A percentile compares a stretch with the other conserved stretches of the same genome.
Evolutionary conservation across 2,888 invertebrate species (phyloP).

Genomic region (Pheosia gnoma): DNA sequence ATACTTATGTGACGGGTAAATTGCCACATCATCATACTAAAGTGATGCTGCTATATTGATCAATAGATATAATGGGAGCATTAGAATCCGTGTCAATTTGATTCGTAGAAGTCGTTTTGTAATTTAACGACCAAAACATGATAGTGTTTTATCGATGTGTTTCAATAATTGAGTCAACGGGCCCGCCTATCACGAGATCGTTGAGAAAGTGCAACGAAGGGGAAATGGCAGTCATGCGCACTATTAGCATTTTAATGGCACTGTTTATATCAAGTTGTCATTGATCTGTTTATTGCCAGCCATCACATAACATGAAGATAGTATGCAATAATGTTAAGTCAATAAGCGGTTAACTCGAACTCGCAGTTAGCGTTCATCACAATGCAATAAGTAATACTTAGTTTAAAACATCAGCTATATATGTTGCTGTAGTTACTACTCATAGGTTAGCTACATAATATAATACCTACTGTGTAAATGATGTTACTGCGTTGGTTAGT

Average conservation of each 20-base stretch:
- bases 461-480: no score
- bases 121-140: not conserved
- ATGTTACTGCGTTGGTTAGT: no score
- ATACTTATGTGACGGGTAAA: no score
- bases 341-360: slow-evolving; percentile 10
- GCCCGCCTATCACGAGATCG: slow-evolving; percentile 8
- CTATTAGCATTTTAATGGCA: slow-evolving; percentile 28
- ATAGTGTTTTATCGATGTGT: slow-evolving; percentile 3
- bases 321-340: slow-evolving; percentile 15
- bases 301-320: slow-evolving; percentile 28
- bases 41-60: slow-evolving; percentile 5
- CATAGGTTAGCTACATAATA: no score
- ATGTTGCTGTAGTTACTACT: no score
- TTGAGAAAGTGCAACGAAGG: slow-evolving; percentile 15
- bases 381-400: not conserved
- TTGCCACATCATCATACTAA: not conserved
- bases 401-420: no score
- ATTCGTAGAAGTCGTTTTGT: slow-evolving; percentile 1
- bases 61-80: slow-evolving; percentile 6
- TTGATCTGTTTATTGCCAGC: slow-evolving; percentile 46
- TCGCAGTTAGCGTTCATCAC: not conserved
- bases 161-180: slow-evolving; percentile 24
- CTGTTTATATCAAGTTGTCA: slow-evolving; percentile 30
- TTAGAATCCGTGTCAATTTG: slow-evolving; percentile 5
- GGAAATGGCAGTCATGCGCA: slow-evolving; percentile 18